Evolutionary conservation across 2,797 vertebrate genomes (phyloP), one percentile per base, ranked within the genome.

Genomic region (Argyrosomus regius): DNA sequence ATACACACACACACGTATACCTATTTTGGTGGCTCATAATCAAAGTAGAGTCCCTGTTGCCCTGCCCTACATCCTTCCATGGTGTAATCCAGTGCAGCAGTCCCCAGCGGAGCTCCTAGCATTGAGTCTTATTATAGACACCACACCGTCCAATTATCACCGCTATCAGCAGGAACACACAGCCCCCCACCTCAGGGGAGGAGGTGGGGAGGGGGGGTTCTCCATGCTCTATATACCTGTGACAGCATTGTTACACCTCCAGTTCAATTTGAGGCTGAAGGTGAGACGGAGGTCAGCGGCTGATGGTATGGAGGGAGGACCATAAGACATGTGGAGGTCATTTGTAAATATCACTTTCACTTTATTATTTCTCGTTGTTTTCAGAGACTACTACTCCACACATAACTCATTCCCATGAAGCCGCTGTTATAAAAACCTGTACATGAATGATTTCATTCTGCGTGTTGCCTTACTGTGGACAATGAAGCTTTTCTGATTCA

Each of bases 1-100:
- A 62, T 52, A 64, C 68, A 69, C 53, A 77, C 64, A 77, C 52
- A 85, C 43, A 75, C 57, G 14, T 65, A 65, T 75, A 93, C 92
- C 92, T 94, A 93, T 94, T 94, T 92, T 87, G 79, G 90, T 92
- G 90, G 91, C 88, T 91, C 89, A 94, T 95, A 95, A 94, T 95
- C 93, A 95, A 95, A 95, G 91, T 77, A 90, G 50, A 90, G 92
- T 95, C 95, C 93, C 94, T 75, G 77, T 65, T 89, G 94, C 79
- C 86, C 87, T 92, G 94, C 83, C 92, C 95, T 92, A 94, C 91
- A 94, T 96, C 91, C 84, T 90, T 88, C 86, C 87, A 85, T 84
- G 84, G 93, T 92, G 93, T 94, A 94, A 94, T 94, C 91, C 89
- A 92, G 92, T 88, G 77, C 91, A 86, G 78, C 13, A 11, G 71